Base-by-base conservation (phyloP, 53 echinoderm and acorn worm genomes). In the Holothuria scabra region DNA sequence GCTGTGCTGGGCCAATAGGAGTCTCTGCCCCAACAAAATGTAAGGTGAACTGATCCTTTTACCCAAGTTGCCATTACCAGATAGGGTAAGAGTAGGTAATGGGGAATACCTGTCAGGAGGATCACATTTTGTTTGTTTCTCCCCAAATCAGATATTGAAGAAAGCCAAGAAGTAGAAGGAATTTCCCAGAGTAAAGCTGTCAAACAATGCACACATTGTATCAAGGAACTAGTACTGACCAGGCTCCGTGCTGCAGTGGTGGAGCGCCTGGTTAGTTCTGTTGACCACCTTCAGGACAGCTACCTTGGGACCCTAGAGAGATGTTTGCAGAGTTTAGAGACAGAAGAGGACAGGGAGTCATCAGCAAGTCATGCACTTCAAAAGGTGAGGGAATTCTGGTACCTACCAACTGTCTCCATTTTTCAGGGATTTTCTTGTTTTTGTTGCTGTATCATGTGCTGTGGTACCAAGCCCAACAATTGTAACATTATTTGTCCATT, bases 231-330 rank as follows among this genome's bases (percentile, higher is more conserved):
- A 22, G 93, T 92, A 4, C 62, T 99, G 81, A 89, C 89, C 48
- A 81, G 85, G 8, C 87, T 99, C 76, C 94, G 94, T 35, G 74
- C 85, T 26, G 92, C 93, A 22, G 95, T 99, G 34, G 94, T 92
- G 21, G 94, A 94, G 79, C 92, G 91, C 66, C 90, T 99, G 78
- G 94, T 99, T 66, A 91, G 99, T 62, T 91, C 99, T 16, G 99
- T 99, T 49, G 94, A 99, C 70, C 90, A 87, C 48, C 84, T 99
- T 37, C 92, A 92, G 57, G 99, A 99, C 61, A 99, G 99, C 87
- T 99, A 92, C 66, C 90, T 99, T 4, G 99, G 99, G 19, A 99
- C 99, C 5, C 52, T 99, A 58, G 90, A 95, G 46, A 85, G 99
- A 60, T 99, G 99, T 56, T 83, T 99, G 79, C 91, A 87, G 89